A percentile compares a stretch with the other conserved stretches of the same genome.
Evolutionary conservation across 2,888 invertebrate species (phyloP).

Genomic region (Siphonodentalium dalli): DNA sequence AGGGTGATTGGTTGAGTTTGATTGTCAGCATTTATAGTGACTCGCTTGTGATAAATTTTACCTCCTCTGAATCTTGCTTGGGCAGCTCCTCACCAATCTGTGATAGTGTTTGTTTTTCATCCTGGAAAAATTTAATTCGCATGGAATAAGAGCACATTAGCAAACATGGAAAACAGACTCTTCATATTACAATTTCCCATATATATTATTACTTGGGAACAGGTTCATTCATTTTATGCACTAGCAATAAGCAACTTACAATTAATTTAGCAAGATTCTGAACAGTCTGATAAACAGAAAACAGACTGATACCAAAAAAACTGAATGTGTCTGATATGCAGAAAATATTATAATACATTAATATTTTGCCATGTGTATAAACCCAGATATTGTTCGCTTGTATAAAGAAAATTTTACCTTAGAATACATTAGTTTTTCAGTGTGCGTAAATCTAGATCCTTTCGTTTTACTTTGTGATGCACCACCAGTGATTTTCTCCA

Average conservation of each 20-base stretch:
- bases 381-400: not conserved
- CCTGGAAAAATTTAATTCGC: constrained; percentile 33
- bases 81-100: constrained; percentile 49
- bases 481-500: constrained; percentile 46
- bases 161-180: not conserved
- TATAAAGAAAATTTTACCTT: constrained; percentile 38
- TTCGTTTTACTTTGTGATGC: constrained; percentile 47
- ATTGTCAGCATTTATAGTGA: not conserved
- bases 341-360: not conserved
- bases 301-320: too few relatives aligned
- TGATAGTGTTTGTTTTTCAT: constrained; percentile 53
- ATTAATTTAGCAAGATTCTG: too few relatives aligned
- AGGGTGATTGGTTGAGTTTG: not conserved
- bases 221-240: not conserved
- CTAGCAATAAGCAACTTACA: not conserved
- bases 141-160: not conserved
- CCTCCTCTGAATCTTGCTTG: constrained; percentile 58
- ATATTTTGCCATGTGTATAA: not conserved
- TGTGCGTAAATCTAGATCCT: constrained; percentile 63
- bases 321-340: not conserved
- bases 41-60: constrained; percentile 20
- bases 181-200: not conserved
- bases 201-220: not conserved
- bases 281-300: too few relatives aligned
- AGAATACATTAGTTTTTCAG: constrained; percentile 64